These are phyloP conservation scores for Zaprionus lachaisei DNA, from an alignment of 1,140 invertebrate genomes.

Conservation along the genomic window DNA sequence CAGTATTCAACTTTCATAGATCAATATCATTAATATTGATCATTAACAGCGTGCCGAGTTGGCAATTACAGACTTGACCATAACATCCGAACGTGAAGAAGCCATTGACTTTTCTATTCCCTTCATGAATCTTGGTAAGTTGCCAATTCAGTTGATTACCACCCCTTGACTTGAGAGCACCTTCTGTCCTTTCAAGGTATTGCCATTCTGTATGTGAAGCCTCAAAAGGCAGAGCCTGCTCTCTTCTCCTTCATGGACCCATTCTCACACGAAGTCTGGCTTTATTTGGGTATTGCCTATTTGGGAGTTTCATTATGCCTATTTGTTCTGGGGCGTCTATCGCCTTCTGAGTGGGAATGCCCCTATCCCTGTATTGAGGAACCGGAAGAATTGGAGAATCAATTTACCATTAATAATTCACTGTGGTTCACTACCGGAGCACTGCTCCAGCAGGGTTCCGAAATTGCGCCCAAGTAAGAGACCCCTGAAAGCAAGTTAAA, in stretches of 20 bases:
- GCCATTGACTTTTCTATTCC: slow-evolving; percentile 96
- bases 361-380: slow-evolving; percentile 92
- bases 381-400: slow-evolving; percentile 91
- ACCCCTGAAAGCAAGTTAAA: background rate
- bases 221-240: slow-evolving; percentile 90
- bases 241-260: slow-evolving; percentile 96
- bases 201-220: slow-evolving; percentile 93
- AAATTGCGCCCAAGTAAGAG: slow-evolving; percentile 91
- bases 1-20: background rate
- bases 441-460: slow-evolving; percentile 94
- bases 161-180: background rate
- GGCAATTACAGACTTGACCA: slow-evolving; percentile 95
- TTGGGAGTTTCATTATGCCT: slow-evolving; percentile 91
- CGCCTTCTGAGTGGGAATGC: slow-evolving; percentile 93
- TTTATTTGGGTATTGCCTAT: slow-evolving; percentile 91
- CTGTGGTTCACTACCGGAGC: slow-evolving; percentile 93
- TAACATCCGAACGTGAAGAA: slow-evolving; percentile 92
- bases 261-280: slow-evolving; percentile 93
- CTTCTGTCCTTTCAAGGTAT: slow-evolving; percentile 86
- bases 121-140: slow-evolving; percentile 92
- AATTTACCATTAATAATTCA: slow-evolving; percentile 93
- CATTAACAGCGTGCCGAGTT: slow-evolving; percentile 89
- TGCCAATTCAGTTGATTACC: too few relatives aligned
- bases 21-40: background rate
- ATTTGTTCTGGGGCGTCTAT: slow-evolving; percentile 92